These are phyloP conservation scores for Dione juno DNA, from an alignment of 2,888 invertebrate genomes.

Conservation along the genomic window DNA sequence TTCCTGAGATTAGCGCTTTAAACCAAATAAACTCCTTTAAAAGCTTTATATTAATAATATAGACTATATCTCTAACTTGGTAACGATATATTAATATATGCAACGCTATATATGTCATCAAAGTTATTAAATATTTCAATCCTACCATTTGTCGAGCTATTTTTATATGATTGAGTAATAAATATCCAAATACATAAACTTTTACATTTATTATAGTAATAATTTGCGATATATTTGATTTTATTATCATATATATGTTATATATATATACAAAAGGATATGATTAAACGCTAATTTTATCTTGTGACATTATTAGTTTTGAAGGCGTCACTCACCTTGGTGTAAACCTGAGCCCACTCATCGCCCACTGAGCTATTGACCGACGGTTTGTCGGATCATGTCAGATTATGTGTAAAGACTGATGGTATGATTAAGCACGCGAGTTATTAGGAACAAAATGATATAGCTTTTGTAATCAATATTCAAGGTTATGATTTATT, in stretches of 20 bases:
- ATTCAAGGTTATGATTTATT: neutral
- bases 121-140: neutral
- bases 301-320: slow-evolving; percentile 29
- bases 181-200: slow-evolving; percentile 3
- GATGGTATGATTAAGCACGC: slow-evolving; percentile 25
- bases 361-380: slow-evolving; percentile 43
- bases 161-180: neutral
- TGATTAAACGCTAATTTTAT: slow-evolving; percentile 11
- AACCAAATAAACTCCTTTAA: too few species aligned
- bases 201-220: slow-evolving; percentile 4
- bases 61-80: too few species aligned
- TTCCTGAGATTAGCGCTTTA: too few species aligned
- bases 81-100: too few species aligned
- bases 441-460: slow-evolving; percentile 19
- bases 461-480: neutral
- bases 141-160: too few species aligned
- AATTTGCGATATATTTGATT: neutral
- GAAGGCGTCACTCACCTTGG: slow-evolving; percentile 46
- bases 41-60: too few species aligned
- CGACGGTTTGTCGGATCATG: slow-evolving; percentile 44
- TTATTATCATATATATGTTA: neutral
- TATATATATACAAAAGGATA: slow-evolving; percentile 17
- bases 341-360: slow-evolving; percentile 41
- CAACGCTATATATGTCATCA: too few species aligned
- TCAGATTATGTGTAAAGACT: slow-evolving; percentile 37